Percentiles rank a stretch among this genome's conserved stretches.
These are phyloP conservation scores for Drosophila nigricruria DNA, from an alignment of 2,888 invertebrate genomes.

Conservation along the genomic window DNA sequence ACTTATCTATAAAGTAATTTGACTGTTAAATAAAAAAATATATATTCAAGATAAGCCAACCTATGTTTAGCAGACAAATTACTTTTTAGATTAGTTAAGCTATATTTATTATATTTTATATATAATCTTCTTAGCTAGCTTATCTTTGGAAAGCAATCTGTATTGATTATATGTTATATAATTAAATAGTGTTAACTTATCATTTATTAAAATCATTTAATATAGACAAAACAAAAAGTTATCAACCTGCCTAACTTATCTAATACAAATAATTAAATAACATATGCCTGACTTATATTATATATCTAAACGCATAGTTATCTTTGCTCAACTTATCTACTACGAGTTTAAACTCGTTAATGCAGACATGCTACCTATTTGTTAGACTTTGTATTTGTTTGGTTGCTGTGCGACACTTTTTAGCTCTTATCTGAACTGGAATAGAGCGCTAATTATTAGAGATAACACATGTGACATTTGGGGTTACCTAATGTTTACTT, in stretches of 20 bases:
- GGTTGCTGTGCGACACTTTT: slow-evolving; percentile 31
- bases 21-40: neutral
- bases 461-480: slow-evolving; percentile 43
- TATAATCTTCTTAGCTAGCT: neutral
- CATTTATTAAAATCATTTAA: neutral
- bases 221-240: neutral
- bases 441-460: slow-evolving; percentile 34
- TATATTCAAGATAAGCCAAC: neutral
- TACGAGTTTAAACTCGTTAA: slow-evolving; percentile 2
- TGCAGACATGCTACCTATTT: slow-evolving; percentile 5
- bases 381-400: neutral
- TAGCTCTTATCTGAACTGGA: slow-evolving; percentile 29
- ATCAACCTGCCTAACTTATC: neutral
- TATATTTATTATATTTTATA: neutral
- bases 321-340: neutral
- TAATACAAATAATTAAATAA: neutral
- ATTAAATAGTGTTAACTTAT: neutral
- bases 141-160: neutral
- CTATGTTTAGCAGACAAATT: neutral
- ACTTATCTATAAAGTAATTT: neutral
- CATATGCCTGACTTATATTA: neutral
- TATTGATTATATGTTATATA: neutral
- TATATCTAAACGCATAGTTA: neutral
- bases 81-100: neutral
- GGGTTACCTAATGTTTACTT: slow-evolving; percentile 41